phyloP scores from a whole-genome alignment of 2,113 vertebrate genomes.

The Syngnathus floridae region DNA sequence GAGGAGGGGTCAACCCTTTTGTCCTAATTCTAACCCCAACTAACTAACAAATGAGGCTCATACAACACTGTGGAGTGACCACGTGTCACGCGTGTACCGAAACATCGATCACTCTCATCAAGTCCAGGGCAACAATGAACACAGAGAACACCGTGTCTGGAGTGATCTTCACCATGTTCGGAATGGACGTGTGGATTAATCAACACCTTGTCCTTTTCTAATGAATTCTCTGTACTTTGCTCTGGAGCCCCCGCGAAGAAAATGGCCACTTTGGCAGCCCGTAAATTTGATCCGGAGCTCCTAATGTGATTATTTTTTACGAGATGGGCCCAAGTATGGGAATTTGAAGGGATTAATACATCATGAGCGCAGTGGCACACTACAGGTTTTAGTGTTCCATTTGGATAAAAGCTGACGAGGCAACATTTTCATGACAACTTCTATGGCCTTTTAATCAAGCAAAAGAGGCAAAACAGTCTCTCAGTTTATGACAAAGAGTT shows the following conservation, averaged over 20 bases:
- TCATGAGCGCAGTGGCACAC: neutral
- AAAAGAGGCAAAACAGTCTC: neutral
- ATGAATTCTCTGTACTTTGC: constrained; percentile 48
- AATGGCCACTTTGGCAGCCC: constrained; percentile 45
- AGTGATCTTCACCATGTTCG: neutral
- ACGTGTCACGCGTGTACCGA: neutral
- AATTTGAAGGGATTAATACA: constrained; percentile 12
- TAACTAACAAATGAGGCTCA: neutral
- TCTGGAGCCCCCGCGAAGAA: constrained; percentile 38
- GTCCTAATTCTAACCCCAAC: no score
- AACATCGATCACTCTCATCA: neutral
- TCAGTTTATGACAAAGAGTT: neutral
- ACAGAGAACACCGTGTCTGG: neutral
- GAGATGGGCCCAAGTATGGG: constrained; percentile 26
- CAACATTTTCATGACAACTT: neutral
- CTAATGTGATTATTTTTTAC: constrained; percentile 46
- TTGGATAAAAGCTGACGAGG: neutral
- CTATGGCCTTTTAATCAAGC: neutral
- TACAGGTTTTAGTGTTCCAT: neutral
- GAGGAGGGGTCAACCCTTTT: no score
- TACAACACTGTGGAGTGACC: neutral
- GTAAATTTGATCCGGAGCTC: constrained; percentile 35
- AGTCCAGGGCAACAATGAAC: neutral
- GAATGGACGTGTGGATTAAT: constrained; percentile 26
- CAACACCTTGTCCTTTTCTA: constrained; percentile 28